Base-by-base conservation (phyloP, 2,113 vertebrate genomes). In the Anguilla japonica region DNA sequence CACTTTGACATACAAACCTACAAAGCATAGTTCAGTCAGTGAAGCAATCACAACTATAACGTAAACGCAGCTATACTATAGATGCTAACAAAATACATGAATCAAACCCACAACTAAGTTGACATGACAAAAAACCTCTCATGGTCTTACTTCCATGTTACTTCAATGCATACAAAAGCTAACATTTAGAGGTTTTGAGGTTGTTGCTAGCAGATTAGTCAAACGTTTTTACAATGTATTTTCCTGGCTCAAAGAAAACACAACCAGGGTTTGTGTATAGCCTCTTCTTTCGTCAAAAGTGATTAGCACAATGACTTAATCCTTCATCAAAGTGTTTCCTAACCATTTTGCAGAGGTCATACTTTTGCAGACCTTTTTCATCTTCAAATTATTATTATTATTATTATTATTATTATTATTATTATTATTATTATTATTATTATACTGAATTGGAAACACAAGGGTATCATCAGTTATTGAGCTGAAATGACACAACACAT, bases 281-380 rank as follows among this genome's bases (percentile, higher is more conserved):
- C 9, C 26, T 75, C 71, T n/a, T 75, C 26, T 13, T 29, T 75
- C 13, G 26, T n/a, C n/a, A 4, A 71, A 71, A 83, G 41, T 41
- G 26, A 56, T 79, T 26, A 41, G 22, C 71, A 63, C 39, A 75
- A 18, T 84, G 81, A 53, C 43, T 39, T 84, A 80, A 84, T 84
- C 39, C 85, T 87, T 86, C 82, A 83, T 79, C 50, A 41, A 1
- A 41, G 41, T 85, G 81, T 40, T 75, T 81, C 86, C 43, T 87
- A 88, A 85, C 88, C 78, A 39, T 87, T 46, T n/a, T n/a, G 1
- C 26, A 20, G 18, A 71, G 63, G 63, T 71, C 26, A n/a, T 71
- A 71, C 22, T n/a, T n/a, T n/a, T n/a, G 26, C 26, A 71, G 16
- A n/a, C 63, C 22, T n/a, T 89, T 71, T 6, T 40, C 84, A 34